Evolutionary conservation across 2,797 vertebrate genomes (phyloP), one percentile per base, ranked within the genome.

Genomic region (Toxotes lorentzi): DNA sequence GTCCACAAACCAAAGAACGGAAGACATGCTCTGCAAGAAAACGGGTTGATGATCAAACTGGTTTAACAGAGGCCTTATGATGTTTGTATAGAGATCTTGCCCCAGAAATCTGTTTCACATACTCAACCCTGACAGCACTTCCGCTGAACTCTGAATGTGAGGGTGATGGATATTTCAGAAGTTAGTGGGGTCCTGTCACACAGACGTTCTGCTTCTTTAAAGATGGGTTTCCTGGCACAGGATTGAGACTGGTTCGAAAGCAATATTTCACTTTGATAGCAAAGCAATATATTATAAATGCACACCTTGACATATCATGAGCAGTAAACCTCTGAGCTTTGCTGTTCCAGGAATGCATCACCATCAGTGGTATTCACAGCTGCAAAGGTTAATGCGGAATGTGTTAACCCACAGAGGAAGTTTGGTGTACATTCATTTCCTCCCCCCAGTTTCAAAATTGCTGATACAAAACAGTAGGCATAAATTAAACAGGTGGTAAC

Each of bases 101-200:
- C 86, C 65, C 70, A 86, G 87, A 90, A 90, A 93, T 94, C 82
- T 87, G 83, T 93, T 94, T 91, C 89, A 88, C 93, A 93, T 93
- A 76, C 88, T 91, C 81, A 70, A 59, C 82, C 73, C 81, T 88
- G 90, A 90, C 88, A 88, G 90, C 62, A 64, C 79, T 89, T 94
- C 91, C 85, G 87, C 82, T 89, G 76, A 78, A 70, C 84, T 78
- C 84, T 67, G 76, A 87, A 81, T 30, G 87, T 69, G 81, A 83
- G 78, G 57, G 76, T 92, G 93, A 93, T 92, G 88, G 90, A 92
- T 92, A 92, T 93, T 92, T 94, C 92, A 92, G 93, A 89, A 86
- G 91, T 76, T 41, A 50, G 71, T 17, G 5, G 64, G 43, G 69
- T 83, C 86, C 86, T 80, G 85, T 89, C 91, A 84, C 70, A 78